Evolutionary conservation across 2,797 vertebrate genomes (phyloP).

Genomic region (Rousettus madagascariensis): DNA sequence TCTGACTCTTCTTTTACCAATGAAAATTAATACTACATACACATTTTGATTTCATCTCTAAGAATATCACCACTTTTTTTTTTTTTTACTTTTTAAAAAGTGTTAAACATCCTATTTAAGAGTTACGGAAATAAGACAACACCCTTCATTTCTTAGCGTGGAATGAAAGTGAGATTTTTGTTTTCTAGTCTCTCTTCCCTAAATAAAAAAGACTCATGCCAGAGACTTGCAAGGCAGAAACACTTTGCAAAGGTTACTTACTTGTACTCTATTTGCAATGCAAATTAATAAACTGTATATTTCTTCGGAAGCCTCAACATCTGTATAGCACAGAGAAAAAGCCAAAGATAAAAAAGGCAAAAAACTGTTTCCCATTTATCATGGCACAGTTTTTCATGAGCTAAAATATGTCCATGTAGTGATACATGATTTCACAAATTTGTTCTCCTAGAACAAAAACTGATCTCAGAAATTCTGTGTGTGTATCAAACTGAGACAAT

Average conservation of each 20-base stretch:
- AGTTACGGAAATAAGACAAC: conserved; percentile 16
- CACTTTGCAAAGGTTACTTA: conserved; percentile 56
- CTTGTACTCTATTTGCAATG: conserved; percentile 58
- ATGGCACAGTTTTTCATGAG: conserved; percentile 41
- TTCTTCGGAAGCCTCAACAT: conserved; percentile 59
- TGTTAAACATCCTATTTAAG: conserved; percentile 22
- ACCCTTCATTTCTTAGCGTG: conserved; percentile 13
- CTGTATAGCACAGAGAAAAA: conserved; percentile 39
- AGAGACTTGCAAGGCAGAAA: conserved; percentile 24
- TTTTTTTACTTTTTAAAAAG: conserved; percentile 14
- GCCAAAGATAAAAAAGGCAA: neutral
- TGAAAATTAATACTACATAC: neutral
- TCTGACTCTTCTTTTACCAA: conserved; percentile 9
- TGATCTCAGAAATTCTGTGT: conserved; percentile 51
- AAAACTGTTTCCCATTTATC: conserved; percentile 40
- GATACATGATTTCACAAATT: conserved; percentile 28
- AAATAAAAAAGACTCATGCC: conserved; percentile 32
- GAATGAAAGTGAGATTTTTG: conserved; percentile 16
- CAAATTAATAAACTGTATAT: conserved; percentile 47
- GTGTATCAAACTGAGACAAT: conserved; percentile 13
- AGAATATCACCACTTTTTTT: neutral
- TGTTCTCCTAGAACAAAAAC: conserved; percentile 41
- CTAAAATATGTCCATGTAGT: conserved; percentile 31
- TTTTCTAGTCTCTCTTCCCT: neutral
- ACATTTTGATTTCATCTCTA: conserved; percentile 40